A percentile compares a stretch with the other conserved stretches of the same genome.
Conservation (phyloP, 2,797 vertebrate species). For the Limnodromus scolopaceus region DNA sequence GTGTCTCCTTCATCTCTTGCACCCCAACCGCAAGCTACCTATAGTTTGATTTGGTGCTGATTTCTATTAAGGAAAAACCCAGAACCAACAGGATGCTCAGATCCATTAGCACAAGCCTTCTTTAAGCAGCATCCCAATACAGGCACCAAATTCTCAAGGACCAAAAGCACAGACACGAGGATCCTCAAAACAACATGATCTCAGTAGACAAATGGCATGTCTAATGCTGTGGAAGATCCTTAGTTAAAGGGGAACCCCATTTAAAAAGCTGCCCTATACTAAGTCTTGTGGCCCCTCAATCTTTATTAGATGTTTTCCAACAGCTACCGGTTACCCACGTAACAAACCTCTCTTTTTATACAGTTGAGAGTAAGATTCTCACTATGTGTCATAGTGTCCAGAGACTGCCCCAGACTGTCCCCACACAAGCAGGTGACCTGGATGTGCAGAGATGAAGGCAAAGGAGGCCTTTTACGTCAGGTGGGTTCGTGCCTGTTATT, state of each 20-base stretch:
- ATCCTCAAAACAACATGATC: neutral
- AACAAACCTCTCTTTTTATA: neutral
- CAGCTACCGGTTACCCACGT: fast-evolving
- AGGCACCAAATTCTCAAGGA: neutral
- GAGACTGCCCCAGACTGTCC: neutral
- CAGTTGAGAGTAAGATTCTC: neutral
- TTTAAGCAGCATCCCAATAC: neutral
- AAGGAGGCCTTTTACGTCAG: neutral
- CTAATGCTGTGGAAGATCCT: neutral
- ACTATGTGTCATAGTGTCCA: neutral
- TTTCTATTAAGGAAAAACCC: neutral
- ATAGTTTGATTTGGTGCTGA: fast-evolving
- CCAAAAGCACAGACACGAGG: fast-evolving
- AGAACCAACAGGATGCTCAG: neutral
- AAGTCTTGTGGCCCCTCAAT: neutral
- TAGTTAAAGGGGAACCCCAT: neutral
- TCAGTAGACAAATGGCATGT: neutral
- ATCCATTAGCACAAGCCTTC: neutral
- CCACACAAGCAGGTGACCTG: neutral
- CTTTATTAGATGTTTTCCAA: neutral
- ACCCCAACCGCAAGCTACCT: neutral
- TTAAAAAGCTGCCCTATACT: neutral
- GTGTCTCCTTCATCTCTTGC: neutral
- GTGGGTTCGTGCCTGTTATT: neutral
- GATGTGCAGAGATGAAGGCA: neutral